A percentile compares a stretch with the other conserved stretches of the same genome.
phyloP scores from a whole-genome alignment of 2,888 invertebrate genomes.

The Orthonevra nobilis region DNA sequence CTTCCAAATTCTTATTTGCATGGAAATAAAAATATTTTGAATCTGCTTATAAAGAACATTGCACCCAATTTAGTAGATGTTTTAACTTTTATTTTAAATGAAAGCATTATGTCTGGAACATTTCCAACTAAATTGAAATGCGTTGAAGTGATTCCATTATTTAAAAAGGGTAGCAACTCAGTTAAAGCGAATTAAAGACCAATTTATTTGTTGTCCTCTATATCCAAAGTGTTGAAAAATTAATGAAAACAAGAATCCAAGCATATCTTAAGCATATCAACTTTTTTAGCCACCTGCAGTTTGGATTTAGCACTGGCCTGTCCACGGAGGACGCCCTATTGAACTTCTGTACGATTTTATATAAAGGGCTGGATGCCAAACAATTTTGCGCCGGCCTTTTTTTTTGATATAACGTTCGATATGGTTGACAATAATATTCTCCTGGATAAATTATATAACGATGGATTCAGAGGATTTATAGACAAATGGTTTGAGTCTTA shows the following conservation, averaged over 20 bases:
- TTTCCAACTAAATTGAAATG: too few relatives aligned
- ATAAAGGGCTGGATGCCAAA: slow-evolving; percentile 9
- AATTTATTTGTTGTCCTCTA: too few relatives aligned
- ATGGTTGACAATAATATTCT: too few relatives aligned
- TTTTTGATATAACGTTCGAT: not conserved
- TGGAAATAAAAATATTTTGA: not conserved
- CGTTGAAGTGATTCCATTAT: too few relatives aligned
- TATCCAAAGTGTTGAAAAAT: not conserved
- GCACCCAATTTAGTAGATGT: not conserved
- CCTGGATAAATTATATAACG: too few relatives aligned
- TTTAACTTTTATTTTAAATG: not conserved
- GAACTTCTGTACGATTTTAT: slow-evolving; percentile 13
- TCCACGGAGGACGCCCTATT: slow-evolving; percentile 9
- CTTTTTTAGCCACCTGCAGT: slow-evolving; percentile 19
- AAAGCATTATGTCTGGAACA: not conserved
- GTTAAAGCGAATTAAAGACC: too few relatives aligned
- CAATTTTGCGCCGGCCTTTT: slow-evolving; percentile 5
- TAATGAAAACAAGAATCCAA: slow-evolving; percentile 4
- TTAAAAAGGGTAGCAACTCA: too few relatives aligned
- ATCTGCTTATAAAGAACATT: not conserved
- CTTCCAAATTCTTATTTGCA: too few relatives aligned
- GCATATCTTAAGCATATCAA: not conserved
- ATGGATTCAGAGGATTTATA: too few relatives aligned
- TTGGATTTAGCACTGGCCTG: slow-evolving; percentile 12
- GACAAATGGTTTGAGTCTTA: too few relatives aligned